These are phyloP conservation scores for Enteromius argenteus DNA, from an alignment of 2,797 vertebrate species.

Conservation along the genomic window DNA sequence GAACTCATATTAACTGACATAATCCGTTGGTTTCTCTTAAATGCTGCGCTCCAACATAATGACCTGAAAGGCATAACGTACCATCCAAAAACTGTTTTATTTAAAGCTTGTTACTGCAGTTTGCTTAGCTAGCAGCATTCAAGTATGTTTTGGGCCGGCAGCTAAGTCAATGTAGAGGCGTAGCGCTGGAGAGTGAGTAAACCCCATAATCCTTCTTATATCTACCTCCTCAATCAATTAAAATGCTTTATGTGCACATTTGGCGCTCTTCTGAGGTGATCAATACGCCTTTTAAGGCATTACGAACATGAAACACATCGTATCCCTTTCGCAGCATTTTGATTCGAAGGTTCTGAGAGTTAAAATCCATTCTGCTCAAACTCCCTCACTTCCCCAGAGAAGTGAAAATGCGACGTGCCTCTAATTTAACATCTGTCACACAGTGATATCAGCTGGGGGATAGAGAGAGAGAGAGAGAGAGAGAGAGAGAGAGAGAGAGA, in stretches of 20 bases:
- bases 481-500: conserved; percentile 13
- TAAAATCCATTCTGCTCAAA: conserved; percentile 57
- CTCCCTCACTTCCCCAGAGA: conserved; percentile 50
- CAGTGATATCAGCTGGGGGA: conserved; percentile 49
- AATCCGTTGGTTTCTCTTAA: background rate
- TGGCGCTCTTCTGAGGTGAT: conserved; percentile 51
- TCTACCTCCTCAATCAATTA: conserved; percentile 34
- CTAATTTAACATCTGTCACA: conserved; percentile 67
- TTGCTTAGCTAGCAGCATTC: background rate
- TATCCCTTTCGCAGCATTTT: conserved; percentile 48
- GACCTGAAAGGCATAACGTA: background rate
- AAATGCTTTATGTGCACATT: conserved; percentile 45
- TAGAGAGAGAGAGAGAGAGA: background rate
- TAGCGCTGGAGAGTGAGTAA: background rate
- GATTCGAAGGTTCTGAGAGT: conserved; percentile 54
- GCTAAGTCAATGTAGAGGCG: background rate
- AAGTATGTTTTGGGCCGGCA: background rate
- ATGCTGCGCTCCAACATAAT: background rate
- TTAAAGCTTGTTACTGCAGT: background rate
- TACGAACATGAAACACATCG: conserved; percentile 39
- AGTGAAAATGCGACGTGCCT: conserved; percentile 57
- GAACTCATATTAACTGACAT: background rate
- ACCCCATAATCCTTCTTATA: conserved; percentile 38
- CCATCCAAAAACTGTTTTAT: background rate
- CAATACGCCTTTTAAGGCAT: conserved; percentile 51